Percentiles rank a stretch among this genome's conserved stretches.
Conservation (phyloP, 1,140 invertebrate genomes). For the Hycleus cichorii region DNA sequence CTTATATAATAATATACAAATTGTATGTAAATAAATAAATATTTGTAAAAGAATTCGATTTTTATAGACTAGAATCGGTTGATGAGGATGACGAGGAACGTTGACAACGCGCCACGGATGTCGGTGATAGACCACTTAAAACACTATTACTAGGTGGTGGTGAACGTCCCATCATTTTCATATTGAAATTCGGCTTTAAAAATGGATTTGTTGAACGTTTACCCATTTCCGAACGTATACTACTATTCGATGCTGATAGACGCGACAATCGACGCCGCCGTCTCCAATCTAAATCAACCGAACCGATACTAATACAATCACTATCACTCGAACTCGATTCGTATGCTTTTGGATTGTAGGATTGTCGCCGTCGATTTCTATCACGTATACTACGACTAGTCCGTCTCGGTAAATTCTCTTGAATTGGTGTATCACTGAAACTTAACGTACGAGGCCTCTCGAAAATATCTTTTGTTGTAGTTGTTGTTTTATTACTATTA, state of each 20-base stretch:
- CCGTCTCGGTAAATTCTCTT: constrained; percentile 30
- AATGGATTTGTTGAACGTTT: constrained; percentile 32
- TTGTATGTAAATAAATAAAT: no score
- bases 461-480: constrained; percentile 13
- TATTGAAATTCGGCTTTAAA: constrained; percentile 33
- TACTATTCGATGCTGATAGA: constrained; percentile 35
- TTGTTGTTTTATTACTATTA: background rate
- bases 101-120: constrained; percentile 36
- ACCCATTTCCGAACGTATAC: constrained; percentile 38
- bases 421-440: constrained; percentile 26
- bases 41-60: background rate
- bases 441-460: constrained; percentile 33
- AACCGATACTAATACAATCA: constrained; percentile 38
- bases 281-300: constrained; percentile 40
- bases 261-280: constrained; percentile 33
- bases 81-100: constrained; percentile 24
- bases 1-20: background rate
- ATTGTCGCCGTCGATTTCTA: constrained; percentile 45
- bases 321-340: constrained; percentile 41
- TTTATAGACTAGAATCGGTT: constrained; percentile 39
- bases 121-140: constrained; percentile 39
- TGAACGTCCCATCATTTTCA: constrained; percentile 34
- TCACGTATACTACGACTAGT: constrained; percentile 41
- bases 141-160: constrained; percentile 39
- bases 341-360: constrained; percentile 48